Conservation (phyloP, 2,888 invertebrate genomes). For the Apantesis nais region DNA sequence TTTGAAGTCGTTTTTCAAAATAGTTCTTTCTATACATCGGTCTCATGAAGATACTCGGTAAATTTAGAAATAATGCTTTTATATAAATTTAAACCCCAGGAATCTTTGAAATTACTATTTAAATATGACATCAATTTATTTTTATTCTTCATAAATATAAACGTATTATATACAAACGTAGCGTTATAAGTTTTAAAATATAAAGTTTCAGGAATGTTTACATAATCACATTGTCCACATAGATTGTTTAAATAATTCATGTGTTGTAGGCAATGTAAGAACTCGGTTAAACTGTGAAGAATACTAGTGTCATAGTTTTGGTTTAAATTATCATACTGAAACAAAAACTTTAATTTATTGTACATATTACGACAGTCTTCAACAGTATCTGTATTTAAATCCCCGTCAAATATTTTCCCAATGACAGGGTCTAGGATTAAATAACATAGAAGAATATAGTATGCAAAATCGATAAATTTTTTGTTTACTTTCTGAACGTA, state of each 20-base stretch:
- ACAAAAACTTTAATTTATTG: slow-evolving; percentile 31
- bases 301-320: slow-evolving; percentile 12
- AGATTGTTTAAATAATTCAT: slow-evolving; percentile 57
- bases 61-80: slow-evolving; percentile 30
- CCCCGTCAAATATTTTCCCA: background rate
- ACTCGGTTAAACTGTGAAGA: slow-evolving; percentile 55
- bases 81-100: slow-evolving; percentile 17
- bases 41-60: slow-evolving; percentile 24
- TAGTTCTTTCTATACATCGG: background rate
- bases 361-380: slow-evolving; percentile 16
- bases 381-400: background rate
- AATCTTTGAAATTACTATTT: slow-evolving; percentile 18
- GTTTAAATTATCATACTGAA: slow-evolving; percentile 16
- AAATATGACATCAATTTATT: slow-evolving; percentile 29
- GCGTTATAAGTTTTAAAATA: slow-evolving; percentile 50
- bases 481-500: slow-evolving; percentile 43
- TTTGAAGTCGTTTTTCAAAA: too few species aligned
- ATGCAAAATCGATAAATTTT: slow-evolving; percentile 37
- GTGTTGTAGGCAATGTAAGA: slow-evolving; percentile 57
- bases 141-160: slow-evolving; percentile 29
- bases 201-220: slow-evolving; percentile 33
- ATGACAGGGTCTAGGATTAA: slow-evolving; percentile 32
- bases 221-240: slow-evolving; percentile 33
- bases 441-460: slow-evolving; percentile 47
- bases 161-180: slow-evolving; percentile 52